A percentile compares a stretch with the other conserved stretches of the same genome.
Conservation (phyloP, 2,113 vertebrate species). For the Nerophis lumbriciformis region DNA sequence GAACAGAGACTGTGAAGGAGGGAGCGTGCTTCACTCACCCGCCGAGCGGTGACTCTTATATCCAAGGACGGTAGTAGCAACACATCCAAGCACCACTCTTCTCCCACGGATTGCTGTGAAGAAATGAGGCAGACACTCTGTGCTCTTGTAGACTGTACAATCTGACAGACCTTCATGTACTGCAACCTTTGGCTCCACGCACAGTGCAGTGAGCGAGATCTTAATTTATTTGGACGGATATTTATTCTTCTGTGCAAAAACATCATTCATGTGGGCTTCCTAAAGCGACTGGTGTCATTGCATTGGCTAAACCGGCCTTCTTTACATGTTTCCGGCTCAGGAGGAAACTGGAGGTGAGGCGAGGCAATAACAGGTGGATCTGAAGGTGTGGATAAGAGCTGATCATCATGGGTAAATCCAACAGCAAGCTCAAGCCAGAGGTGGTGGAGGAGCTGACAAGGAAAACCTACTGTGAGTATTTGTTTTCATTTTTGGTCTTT, state of each 20-base stretch:
- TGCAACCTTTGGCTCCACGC: slow-evolving; percentile 20
- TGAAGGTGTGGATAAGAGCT: slow-evolving; percentile 47
- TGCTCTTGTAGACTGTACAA: slow-evolving; percentile 34
- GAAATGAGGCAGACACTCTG: slow-evolving; percentile 40
- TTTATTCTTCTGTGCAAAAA: neutral
- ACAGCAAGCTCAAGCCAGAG: slow-evolving; percentile 93
- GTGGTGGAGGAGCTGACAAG: slow-evolving; percentile 90
- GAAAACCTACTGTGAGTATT: slow-evolving; percentile 90
- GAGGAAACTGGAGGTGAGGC: slow-evolving; percentile 31
- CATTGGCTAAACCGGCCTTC: slow-evolving; percentile 27
- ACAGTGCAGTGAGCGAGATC: slow-evolving; percentile 21
- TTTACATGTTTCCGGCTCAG: slow-evolving; percentile 58
- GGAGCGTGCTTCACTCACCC: slow-evolving; percentile 46
- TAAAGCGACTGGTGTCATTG: neutral
- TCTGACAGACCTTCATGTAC: slow-evolving; percentile 24
- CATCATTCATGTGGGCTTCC: slow-evolving; percentile 20
- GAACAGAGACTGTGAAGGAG: slow-evolving; percentile 61
- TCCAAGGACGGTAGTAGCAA: slow-evolving; percentile 77
- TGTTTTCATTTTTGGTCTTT: slow-evolving; percentile 28
- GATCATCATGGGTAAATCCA: slow-evolving; percentile 86
- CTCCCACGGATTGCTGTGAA: slow-evolving; percentile 51
- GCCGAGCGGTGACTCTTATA: slow-evolving; percentile 72
- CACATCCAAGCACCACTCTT: slow-evolving; percentile 51
- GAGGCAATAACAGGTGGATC: slow-evolving; percentile 55
- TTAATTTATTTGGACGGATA: slow-evolving; percentile 29